Conservation (phyloP, 2,797 vertebrate genomes). For the Coreius guichenoti region DNA sequence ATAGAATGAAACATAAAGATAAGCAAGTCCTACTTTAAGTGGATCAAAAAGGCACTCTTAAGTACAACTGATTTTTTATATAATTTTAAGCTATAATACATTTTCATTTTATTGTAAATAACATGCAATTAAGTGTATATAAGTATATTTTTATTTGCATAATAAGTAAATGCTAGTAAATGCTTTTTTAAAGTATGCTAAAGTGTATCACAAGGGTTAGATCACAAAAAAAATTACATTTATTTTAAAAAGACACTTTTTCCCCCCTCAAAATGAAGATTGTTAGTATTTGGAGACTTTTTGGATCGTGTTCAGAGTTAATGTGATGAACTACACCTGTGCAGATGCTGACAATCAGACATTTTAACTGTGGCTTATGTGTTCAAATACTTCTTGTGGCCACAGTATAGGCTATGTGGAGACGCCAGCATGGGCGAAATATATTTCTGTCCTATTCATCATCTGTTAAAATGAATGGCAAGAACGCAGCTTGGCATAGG, state of each 20-base stretch:
- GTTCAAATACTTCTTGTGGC: background rate
- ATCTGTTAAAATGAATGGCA: constrained; percentile 25
- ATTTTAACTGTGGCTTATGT: background rate
- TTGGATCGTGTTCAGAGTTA: background rate
- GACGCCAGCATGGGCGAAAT: background rate
- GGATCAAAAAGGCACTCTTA: no score
- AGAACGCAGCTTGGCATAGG: constrained; percentile 13
- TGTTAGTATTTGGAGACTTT: background rate
- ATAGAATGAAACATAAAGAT: no score
- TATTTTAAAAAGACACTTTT: background rate
- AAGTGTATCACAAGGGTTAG: background rate
- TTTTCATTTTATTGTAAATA: background rate
- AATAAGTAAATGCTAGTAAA: background rate
- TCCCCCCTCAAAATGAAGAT: background rate
- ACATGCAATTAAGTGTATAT: background rate
- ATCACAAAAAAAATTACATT: background rate
- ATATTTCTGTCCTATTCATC: constrained; percentile 23
- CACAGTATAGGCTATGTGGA: background rate
- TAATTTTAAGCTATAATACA: background rate
- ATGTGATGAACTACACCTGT: background rate
- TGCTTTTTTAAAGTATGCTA: no score
- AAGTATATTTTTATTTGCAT: background rate
- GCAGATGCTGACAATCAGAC: background rate
- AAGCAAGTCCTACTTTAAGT: no score
- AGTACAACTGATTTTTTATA: no score